Conservation (phyloP, 2,888 invertebrate species). For the Agrochola lychnidis region DNA sequence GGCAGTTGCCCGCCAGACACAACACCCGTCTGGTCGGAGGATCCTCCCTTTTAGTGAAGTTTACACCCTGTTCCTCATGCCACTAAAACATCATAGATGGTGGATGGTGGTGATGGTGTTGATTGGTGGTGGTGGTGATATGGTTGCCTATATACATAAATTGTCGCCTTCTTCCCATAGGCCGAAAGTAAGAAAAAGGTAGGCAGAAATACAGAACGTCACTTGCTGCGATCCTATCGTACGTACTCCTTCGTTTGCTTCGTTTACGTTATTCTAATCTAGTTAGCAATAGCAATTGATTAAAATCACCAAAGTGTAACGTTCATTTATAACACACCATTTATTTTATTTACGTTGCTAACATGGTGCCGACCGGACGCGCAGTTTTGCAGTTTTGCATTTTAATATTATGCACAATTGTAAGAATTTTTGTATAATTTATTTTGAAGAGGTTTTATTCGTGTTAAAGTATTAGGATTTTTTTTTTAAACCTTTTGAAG, state of each 20-base stretch:
- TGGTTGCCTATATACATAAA: too few relatives aligned
- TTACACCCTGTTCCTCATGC: too few relatives aligned
- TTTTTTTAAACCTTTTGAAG: background rate
- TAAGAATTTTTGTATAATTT: background rate
- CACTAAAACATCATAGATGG: too few relatives aligned
- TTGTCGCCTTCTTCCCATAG: too few relatives aligned
- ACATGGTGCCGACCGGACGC: constrained; percentile 17
- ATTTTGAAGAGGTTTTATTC: background rate
- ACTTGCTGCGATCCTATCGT: background rate
- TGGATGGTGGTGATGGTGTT: too few relatives aligned
- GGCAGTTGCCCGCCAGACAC: too few relatives aligned
- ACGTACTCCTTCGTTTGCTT: background rate
- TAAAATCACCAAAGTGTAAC: constrained; percentile 44
- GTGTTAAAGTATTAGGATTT: background rate
- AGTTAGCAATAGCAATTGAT: constrained; percentile 22
- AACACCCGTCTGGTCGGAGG: too few relatives aligned
- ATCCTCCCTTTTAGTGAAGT: too few relatives aligned
- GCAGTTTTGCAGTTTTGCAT: constrained; percentile 1
- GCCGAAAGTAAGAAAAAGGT: too few relatives aligned
- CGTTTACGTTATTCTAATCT: background rate
- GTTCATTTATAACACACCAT: constrained; percentile 3
- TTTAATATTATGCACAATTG: constrained; percentile 17
- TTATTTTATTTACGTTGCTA: constrained; percentile 3
- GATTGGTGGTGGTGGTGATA: too few relatives aligned
- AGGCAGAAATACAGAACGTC: background rate